A percentile compares a stretch with the other conserved stretches of the same genome.
phyloP scores from a whole-genome alignment of 2,113 vertebrate genomes.

The Anguilla japonica region DNA sequence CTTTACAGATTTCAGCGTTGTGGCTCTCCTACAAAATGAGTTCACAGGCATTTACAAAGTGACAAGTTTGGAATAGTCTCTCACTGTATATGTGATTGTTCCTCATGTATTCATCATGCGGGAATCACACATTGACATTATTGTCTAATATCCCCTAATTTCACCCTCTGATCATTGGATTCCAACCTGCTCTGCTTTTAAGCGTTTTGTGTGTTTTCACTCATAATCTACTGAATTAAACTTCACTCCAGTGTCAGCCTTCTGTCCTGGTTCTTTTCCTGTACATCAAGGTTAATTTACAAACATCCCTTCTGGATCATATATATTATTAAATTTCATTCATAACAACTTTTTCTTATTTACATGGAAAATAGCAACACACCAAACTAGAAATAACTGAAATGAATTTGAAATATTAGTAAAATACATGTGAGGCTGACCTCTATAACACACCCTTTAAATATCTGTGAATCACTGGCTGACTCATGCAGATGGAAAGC shows the following conservation, averaged over 20 bases:
- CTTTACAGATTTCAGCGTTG: background rate
- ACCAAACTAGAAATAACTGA: background rate
- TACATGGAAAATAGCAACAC: background rate
- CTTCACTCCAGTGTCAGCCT: background rate
- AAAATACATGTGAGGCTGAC: too few relatives aligned
- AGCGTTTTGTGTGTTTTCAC: background rate
- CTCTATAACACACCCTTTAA: too few relatives aligned
- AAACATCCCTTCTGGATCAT: background rate
- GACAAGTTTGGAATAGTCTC: background rate
- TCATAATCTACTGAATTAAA: background rate
- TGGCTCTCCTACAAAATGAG: background rate
- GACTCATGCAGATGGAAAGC: too few relatives aligned
- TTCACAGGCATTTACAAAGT: background rate
- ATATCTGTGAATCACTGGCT: too few relatives aligned
- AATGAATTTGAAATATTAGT: background rate
- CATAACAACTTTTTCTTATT: background rate
- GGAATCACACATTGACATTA: background rate
- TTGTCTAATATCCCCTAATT: background rate
- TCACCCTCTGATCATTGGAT: background rate
- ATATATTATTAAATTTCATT: background rate
- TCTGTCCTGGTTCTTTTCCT: background rate
- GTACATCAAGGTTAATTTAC: background rate
- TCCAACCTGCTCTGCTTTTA: background rate
- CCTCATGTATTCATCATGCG: background rate
- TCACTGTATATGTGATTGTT: background rate